Conservation (phyloP, 1,140 invertebrate species). For the Aphelenchoides avenae region DNA sequence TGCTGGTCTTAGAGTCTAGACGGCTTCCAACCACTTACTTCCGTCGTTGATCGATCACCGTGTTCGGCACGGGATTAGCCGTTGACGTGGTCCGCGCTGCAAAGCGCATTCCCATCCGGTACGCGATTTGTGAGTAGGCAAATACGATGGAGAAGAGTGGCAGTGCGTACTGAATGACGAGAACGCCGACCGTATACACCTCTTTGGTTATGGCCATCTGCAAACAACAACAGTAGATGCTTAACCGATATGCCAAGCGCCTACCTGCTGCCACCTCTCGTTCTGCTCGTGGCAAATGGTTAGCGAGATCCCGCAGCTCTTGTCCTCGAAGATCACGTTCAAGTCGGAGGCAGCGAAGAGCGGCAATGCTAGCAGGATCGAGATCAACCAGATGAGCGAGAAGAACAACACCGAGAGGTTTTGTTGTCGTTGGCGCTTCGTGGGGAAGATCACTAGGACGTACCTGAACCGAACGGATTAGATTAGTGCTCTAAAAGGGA, state of each 20-base stretch:
- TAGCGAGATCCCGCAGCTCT: conserved; percentile 42
- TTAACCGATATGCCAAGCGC: background rate
- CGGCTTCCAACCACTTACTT: conserved; percentile 28
- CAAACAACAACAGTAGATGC: conserved; percentile 5
- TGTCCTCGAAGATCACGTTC: conserved; percentile 47
- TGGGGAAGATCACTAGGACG: conserved; percentile 57
- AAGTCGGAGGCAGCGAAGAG: conserved; percentile 53
- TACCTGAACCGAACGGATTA: no score
- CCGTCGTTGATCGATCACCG: conserved; percentile 13
- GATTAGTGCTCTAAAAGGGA: no score
- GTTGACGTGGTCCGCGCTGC: conserved; percentile 16
- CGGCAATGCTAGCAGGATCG: conserved; percentile 51
- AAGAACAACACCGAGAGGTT: conserved; percentile 56
- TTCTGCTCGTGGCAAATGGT: conserved; percentile 58
- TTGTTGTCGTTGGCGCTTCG: conserved; percentile 54
- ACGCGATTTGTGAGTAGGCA: conserved; percentile 52
- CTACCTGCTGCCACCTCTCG: conserved; percentile 51
- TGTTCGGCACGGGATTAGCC: background rate
- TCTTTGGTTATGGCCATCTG: conserved; percentile 54
- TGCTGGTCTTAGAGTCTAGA: no score
- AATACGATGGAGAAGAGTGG: conserved; percentile 53
- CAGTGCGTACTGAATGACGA: conserved; percentile 52
- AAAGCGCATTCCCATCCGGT: conserved; percentile 46
- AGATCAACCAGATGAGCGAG: conserved; percentile 52
- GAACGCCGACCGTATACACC: conserved; percentile 50